phyloP scores from a whole-genome alignment of 2,113 vertebrate species.

The Bostrychus sinensis region DNA sequence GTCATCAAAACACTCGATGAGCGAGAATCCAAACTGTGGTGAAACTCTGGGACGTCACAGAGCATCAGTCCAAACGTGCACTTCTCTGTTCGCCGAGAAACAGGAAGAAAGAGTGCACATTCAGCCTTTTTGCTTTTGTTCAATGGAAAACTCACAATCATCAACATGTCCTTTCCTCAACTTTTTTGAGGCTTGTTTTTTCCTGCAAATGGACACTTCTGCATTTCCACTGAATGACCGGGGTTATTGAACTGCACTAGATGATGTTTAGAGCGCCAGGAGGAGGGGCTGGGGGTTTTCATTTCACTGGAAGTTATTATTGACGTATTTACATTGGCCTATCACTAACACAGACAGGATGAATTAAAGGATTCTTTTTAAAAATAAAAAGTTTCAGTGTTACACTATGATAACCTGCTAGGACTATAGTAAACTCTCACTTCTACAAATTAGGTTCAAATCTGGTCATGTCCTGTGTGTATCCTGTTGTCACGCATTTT shows the following conservation, averaged over 20 bases:
- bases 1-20: slow-evolving; percentile 53
- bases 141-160: slow-evolving; percentile 63
- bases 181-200: slow-evolving; percentile 42
- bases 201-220: slow-evolving; percentile 52
- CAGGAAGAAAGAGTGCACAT: slow-evolving; percentile 71
- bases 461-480: not conserved
- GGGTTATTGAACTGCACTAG: slow-evolving; percentile 47
- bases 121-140: slow-evolving; percentile 68
- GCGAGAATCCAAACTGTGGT: slow-evolving; percentile 30
- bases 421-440: not conserved
- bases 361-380: not conserved
- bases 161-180: slow-evolving; percentile 31
- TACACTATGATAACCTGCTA: not conserved
- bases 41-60: slow-evolving; percentile 62
- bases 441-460: slow-evolving; percentile 5
- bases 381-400: not conserved
- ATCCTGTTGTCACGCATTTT: not conserved
- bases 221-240: slow-evolving; percentile 39
- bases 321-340: slow-evolving; percentile 36
- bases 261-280: not conserved
- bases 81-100: slow-evolving; percentile 67
- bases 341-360: not conserved
- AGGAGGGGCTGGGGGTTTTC: not conserved
- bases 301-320: slow-evolving; percentile 35
- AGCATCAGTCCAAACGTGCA: slow-evolving; percentile 51